Conservation (phyloP, 2,888 invertebrate genomes). For the Saturnia japonica region DNA sequence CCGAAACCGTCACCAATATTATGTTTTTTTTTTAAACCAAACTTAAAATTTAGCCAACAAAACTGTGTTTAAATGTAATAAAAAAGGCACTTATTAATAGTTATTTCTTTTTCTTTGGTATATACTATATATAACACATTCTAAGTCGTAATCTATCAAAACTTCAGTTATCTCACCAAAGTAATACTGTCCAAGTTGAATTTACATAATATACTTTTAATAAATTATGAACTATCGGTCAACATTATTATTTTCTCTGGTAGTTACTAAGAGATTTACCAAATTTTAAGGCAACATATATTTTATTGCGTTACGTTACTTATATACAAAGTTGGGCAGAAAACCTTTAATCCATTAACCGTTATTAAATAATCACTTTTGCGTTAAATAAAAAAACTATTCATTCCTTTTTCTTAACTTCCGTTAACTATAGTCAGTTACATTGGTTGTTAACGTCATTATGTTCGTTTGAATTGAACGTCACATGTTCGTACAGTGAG, state of each 20-base stretch:
- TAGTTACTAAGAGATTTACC: slow-evolving; percentile 5
- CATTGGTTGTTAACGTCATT: no score
- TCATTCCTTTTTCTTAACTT: no score
- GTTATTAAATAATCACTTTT: no score
- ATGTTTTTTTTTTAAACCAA: slow-evolving; percentile 1
- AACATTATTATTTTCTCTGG: background rate
- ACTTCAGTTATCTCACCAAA: background rate
- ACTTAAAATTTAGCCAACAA: slow-evolving; percentile 10
- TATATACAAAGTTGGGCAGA: background rate
- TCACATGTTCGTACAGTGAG: no score
- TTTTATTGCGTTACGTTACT: slow-evolving; percentile 10
- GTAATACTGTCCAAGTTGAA: slow-evolving; percentile 3
- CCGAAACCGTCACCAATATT: slow-evolving; percentile 18
- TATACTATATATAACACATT: background rate
- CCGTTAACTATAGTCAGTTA: no score
- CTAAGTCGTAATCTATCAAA: background rate
- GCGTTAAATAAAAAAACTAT: no score
- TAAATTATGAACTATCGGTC: background rate
- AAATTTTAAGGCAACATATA: slow-evolving; percentile 17
- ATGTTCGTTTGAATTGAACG: no score
- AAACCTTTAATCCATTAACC: background rate
- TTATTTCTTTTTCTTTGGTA: slow-evolving; percentile 37
- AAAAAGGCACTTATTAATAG: slow-evolving; percentile 44
- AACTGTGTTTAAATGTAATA: slow-evolving; percentile 26
- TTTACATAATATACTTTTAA: background rate